These are phyloP conservation scores for Zoanthus sansibaricus DNA, from an alignment of 92 coral and sea anemone genomes.

Conservation along the genomic window DNA sequence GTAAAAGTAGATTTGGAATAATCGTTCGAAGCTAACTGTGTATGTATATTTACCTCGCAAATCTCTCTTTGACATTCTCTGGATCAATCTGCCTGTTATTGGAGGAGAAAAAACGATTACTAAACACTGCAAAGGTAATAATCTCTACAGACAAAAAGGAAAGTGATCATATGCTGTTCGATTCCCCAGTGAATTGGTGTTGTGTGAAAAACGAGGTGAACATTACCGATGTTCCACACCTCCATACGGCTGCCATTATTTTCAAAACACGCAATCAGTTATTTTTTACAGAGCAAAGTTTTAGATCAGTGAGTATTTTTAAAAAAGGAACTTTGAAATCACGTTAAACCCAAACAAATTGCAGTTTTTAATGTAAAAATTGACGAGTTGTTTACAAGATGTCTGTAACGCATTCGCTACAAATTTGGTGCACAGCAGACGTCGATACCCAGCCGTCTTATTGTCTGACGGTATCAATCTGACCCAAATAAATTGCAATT, in stretches of 20 bases:
- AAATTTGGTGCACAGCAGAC: not conserved
- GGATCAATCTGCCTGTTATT: constrained; percentile 74
- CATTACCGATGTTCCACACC: constrained; percentile 6
- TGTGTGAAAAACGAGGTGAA: constrained; percentile 20
- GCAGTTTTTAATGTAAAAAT: not conserved
- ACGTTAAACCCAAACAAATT: constrained; percentile 21
- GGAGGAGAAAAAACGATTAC: constrained; percentile 10
- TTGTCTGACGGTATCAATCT: constrained; percentile 21
- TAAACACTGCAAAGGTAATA: not conserved
- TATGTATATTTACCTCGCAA: constrained; percentile 82
- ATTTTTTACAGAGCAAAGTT: not conserved
- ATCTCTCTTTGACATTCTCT: constrained; percentile 88
- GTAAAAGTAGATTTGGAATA: not conserved
- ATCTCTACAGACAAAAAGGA: not conserved
- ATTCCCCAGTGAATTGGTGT: constrained; percentile 26
- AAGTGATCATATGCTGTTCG: not conserved
- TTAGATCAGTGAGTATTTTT: not conserved
- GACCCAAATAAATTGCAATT: not conserved
- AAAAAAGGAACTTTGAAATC: not conserved
- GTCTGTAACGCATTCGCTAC: constrained; percentile 36
- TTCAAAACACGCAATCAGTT: constrained; percentile 18
- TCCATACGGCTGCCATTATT: not conserved
- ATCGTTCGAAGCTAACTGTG: not conserved
- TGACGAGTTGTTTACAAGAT: not conserved
- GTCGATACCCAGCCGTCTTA: not conserved